Base-by-base conservation (phyloP, 2,797 vertebrate species). In the Cyprinodon diabolis region DNA sequence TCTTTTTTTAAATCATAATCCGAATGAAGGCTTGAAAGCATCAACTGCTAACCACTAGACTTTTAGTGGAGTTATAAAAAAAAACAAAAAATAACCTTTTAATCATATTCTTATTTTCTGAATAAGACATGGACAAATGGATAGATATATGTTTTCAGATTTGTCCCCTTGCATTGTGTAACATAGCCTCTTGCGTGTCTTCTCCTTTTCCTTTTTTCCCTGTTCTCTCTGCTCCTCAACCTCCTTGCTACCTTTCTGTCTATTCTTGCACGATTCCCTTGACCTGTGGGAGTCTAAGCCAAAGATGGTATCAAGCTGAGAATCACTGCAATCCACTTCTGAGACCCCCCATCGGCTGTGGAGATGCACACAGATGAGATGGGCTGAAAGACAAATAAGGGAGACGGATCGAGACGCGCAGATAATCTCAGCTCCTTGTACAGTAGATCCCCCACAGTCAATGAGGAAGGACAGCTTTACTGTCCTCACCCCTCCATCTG, bases 391-490 rank as follows among this genome's bases (percentile, higher is more conserved):
- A 82, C 76, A 82, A 83, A 73, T 63, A 21, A 56, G 70, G 75
- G 60, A 49, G 60, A 80, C 76, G 78, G 21, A 47, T 37, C 51
- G 68, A 76, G 79, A 79, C n/a, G 15, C 54, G 57, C 62, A 72
- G 80, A 81, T 89, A 85, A 84, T 90, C 89, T 86, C 58, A 65
- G 35, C 77, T 87, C 52, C 74, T 79, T 79, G 85, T 90, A 87
- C 83, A 91, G 85, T 91, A 85, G 77, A 87, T 90, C 87, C 87
- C 84, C 83, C 67, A 71, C 69, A 80, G 82, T 92, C 91, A 89
- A 84, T 93, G 86, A 84, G 72, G 56, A 58, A 25, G 15, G 56
- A 30, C 23, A 30, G 13, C 25, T 15, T 58, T 58, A 30, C 13
- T 23, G 52, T 55, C 75, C 66, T 57, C 69, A 35, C 47, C 55